Evolutionary conservation across 2,113 vertebrate genomes (phyloP).

Genomic region (Cyrtonyx montezumae): DNA sequence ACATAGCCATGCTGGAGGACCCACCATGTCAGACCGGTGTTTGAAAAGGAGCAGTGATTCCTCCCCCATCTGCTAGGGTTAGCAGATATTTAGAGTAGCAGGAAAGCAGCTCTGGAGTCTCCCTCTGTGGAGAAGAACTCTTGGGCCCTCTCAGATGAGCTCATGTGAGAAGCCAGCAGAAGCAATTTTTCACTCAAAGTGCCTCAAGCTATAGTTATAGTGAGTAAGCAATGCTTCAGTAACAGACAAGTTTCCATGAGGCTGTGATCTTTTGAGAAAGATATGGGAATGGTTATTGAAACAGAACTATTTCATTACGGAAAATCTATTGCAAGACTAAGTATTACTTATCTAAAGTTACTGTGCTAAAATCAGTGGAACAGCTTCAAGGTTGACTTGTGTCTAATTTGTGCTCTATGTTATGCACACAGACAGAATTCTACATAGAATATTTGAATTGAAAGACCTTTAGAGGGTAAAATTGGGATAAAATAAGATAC

Average conservation of each 20-base stretch:
- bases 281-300: neutral
- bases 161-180: neutral
- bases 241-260: neutral
- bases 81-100: neutral
- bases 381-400: neutral
- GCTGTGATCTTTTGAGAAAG: neutral
- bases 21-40: conserved; percentile 23
- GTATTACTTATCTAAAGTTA: neutral
- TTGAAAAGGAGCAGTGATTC: conserved; percentile 53
- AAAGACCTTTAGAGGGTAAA: neutral
- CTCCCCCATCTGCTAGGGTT: neutral
- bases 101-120: conserved; percentile 1
- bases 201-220: neutral
- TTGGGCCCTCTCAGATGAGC: neutral
- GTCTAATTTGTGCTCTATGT: neutral
- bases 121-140: conserved; percentile 6
- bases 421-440: neutral
- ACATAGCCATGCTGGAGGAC: neutral
- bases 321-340: neutral
- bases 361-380: neutral
- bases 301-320: neutral
- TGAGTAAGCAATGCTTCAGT: neutral
- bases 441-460: neutral
- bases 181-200: conserved; percentile 2
- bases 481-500: neutral